A percentile compares a stretch with the other conserved stretches of the same genome.
These are phyloP conservation scores for Stenurella melanura DNA, from an alignment of 2,888 invertebrate species.

Conservation along the genomic window DNA sequence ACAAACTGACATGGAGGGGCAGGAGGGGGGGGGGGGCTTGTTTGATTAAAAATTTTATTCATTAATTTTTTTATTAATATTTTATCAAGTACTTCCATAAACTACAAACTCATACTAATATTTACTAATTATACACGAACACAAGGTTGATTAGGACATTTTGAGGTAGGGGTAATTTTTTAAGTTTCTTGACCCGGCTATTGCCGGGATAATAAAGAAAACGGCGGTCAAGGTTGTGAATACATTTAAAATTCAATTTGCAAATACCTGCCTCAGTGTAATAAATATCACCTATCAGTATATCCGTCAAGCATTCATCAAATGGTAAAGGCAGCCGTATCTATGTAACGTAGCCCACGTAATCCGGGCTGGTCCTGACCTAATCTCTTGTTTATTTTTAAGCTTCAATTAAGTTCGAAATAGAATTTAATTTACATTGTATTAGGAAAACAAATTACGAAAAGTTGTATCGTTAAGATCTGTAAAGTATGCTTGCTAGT, in stretches of 20 bases:
- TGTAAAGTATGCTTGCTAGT: not conserved
- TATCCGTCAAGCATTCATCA: constrained; percentile 35
- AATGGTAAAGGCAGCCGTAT: constrained; percentile 1
- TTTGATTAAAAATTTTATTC: no score
- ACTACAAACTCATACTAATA: no score
- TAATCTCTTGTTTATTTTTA: constrained; percentile 10
- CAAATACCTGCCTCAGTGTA: constrained; percentile 23
- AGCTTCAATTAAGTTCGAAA: not conserved
- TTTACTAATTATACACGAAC: not conserved
- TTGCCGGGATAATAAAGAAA: constrained; percentile 16
- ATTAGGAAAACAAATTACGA: constrained; percentile 4
- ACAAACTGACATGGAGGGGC: no score
- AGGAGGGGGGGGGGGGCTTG: no score
- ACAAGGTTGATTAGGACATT: not conserved
- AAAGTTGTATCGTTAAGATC: not conserved
- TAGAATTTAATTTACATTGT: constrained; percentile 9
- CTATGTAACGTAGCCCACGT: constrained; percentile 18
- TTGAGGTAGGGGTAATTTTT: constrained; percentile 9
- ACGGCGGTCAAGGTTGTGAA: constrained; percentile 31
- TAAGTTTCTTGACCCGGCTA: constrained; percentile 29
- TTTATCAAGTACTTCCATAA: no score
- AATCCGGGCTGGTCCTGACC: constrained; percentile 10
- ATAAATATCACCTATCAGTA: constrained; percentile 32
- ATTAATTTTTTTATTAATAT: no score
- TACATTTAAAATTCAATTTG: constrained; percentile 40